Base-by-base conservation (phyloP, 2,113 vertebrate genomes). In the Centropus bengalensis region DNA sequence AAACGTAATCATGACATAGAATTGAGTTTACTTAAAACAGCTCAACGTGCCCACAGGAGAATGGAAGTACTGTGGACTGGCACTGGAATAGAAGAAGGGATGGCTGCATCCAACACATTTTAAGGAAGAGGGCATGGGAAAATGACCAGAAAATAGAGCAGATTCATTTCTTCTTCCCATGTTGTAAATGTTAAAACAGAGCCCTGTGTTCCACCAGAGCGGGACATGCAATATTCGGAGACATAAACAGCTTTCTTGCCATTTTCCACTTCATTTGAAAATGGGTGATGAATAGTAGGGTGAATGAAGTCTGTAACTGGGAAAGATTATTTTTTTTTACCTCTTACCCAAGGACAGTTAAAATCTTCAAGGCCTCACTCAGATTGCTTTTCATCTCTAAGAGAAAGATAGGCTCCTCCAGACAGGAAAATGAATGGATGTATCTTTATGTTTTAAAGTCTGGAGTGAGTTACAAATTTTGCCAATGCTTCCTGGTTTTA, bases 371-470 rank as follows among this genome's bases (percentile, higher is more conserved):
- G 91, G 94, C 59, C 81, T 79, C 45, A 10, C 32, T 82, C 63
- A 44, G 78, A 89, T 73, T 96, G 63, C 67, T 89, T 94, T 87
- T 94, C 67, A 85, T 87, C 58, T 89, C 76, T 62, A 24, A 18
- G 74, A 91, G 93, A 92, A 85, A 62, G 54, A 89, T 87, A 68
- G 45, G 58, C 47, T 87, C 38, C 70, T 59, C 95, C 58, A 26
- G 45, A 44, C 21, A n/a, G 24, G 40, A 76, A 87, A 91, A 93
- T 54, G 9, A 89, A 79, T 40, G 58, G 16, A 77, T 75, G 4
- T 49, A 45, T 51, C 63, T 33, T 12, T 86, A 51, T 51, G 30
- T 85, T 89, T 55, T 18, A 89, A 91, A 77, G 64, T 85, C 70
- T 82, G 24, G 63, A 69, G 54, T 17, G 16, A 73, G 16, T 59